Base-by-base conservation (phyloP, 2,888 invertebrate genomes). In the Sinelater perroti region DNA sequence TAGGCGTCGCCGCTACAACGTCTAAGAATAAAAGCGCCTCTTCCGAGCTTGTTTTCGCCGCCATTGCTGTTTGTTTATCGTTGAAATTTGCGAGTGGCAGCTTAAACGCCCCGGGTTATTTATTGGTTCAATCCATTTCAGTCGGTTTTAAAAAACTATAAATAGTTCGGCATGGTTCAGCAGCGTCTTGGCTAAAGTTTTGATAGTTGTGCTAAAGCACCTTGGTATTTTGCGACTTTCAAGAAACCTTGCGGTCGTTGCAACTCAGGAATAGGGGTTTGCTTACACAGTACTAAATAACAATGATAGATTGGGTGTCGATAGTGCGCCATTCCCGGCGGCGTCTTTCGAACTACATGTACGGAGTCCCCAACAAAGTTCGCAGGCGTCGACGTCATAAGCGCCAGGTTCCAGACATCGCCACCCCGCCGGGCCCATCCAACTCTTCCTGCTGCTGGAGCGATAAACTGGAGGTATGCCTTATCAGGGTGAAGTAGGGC, bases 261-360 rank as follows among this genome's bases (percentile, higher is more conserved):
- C n/a, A n/a, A n/a, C n/a, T n/a, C n/a, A 14, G 4, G 6, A 8
- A 49, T 16, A 24, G 16, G 7, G 24, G 33, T 21, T 13, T 21
- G 20, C 31, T 40, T 42, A 20, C 31, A 8, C 47, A 40, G 21
- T 33, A 24, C 16, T 21, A 35, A 14, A 31, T 56, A 44, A 67
- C 65, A 64, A 89, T 89, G 89, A 89, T 89, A 71, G 89, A 89
- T 79, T 89, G 89, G 88, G 88, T 89, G 64, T 88, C 88, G 60
- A 88, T 89, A 69, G 88, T 88, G 61, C 84, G 88, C 53, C 87
- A 88, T 71, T 88, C 88, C 60, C 79, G 86, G 56, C 82, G 89
- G 45, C 82, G 88, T 44, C 87, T 89, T 75, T 88, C 87, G 61
- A 87, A 86, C 74, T 88, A 87, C 75, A 83, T 88, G 76, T 85